These are phyloP conservation scores for Daphoenositta chrysoptera DNA, from an alignment of 2,113 vertebrate species.

Conservation along the genomic window DNA sequence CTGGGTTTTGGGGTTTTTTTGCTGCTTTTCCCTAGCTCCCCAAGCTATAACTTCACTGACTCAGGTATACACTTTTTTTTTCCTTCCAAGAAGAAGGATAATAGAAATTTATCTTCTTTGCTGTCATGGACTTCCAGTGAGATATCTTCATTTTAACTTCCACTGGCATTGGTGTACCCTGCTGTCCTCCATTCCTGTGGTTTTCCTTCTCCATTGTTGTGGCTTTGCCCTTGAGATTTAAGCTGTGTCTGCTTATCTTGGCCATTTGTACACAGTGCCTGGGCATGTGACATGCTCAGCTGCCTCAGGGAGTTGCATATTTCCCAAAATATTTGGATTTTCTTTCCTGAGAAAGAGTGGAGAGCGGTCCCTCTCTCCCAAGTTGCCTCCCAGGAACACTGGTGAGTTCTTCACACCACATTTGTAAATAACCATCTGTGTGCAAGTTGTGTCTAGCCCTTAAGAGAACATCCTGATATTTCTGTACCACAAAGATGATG, in stretches of 20 bases:
- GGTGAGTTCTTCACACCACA: neutral
- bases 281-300: neutral
- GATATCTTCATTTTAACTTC: neutral
- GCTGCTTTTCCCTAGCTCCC: neutral
- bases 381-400: neutral
- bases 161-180: neutral
- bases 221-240: slow-evolving; percentile 36
- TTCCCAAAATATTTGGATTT: slow-evolving; percentile 29
- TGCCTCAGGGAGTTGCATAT: neutral
- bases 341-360: neutral
- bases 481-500: neutral
- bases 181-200: neutral
- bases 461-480: neutral
- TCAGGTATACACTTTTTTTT: accelerated
- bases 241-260: slow-evolving; percentile 37
- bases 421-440: neutral
- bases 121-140: neutral
- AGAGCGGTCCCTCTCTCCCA: neutral
- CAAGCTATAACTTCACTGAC: neutral
- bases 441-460: neutral
- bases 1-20: neutral
- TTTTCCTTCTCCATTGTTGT: neutral
- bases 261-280: neutral
- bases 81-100: neutral
- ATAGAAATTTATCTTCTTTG: neutral